Evolutionary conservation across 1,140 invertebrate genomes (phyloP), one percentile per base, ranked within the genome.

Genomic region (Drosophila subpulchrella): DNA sequence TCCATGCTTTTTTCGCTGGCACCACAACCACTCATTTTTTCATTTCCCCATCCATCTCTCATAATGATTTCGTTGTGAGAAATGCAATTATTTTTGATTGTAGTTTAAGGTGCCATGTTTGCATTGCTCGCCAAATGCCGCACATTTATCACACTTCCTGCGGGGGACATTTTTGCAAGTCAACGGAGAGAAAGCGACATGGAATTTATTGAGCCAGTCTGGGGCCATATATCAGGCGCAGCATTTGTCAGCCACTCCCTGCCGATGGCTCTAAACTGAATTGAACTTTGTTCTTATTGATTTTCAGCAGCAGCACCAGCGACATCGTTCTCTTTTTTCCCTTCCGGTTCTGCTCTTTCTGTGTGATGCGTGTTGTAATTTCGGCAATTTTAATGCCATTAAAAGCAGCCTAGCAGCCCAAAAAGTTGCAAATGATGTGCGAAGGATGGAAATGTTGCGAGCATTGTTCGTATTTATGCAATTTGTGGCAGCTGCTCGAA

Each of bases 401-500:
- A 86, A 86, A 88, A 86, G 77, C 79, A 79, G 78, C 85, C 60
- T 54, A 70, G 63, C 74, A 34, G 32, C 20, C 39, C 66, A 89
- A 88, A 88, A 88, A 83, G 67, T 88, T 83, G 75, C 78, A 88
- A 88, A 88, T 81, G 82, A 82, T 86, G 83, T 88, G 83, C 71
- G 65, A 88, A 76, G 66, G 70, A 72, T 80, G 81, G 57, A 60
- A 70, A 55, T 65, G 72, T 46, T 74, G 56, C 27, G 60, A 70
- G 54, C 51, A 70, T 81, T 81, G 73, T 78, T 84, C 58, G 75
- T 79, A 73, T 88, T 83, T 84, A 89, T 89, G 84, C 84, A 81
- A 84, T 89, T 89, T 89, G 84, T 89, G 81, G 72, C 84, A 88
- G 84, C 84, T 89, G 84, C 77, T 88, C 58, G 76, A 83, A 89